These are phyloP conservation scores for Hypercompe scribonia DNA, from an alignment of 2,888 invertebrate species.

Conservation along the genomic window DNA sequence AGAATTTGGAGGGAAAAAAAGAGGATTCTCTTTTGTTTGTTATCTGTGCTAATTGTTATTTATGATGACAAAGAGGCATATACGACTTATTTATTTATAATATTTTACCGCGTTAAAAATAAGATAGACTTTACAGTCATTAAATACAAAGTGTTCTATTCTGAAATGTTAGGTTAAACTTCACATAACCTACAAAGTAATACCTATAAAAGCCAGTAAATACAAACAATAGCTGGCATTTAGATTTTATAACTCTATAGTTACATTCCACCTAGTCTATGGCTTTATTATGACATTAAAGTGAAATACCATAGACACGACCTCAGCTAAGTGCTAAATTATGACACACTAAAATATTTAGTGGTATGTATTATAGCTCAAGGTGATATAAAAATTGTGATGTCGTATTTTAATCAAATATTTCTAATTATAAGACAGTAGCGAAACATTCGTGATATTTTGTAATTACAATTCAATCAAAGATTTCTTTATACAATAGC, in stretches of 20 bases:
- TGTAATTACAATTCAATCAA: background rate
- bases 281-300: conserved; percentile 62
- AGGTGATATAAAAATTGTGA: background rate
- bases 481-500: too few relatives aligned
- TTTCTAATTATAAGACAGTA: background rate
- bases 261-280: conserved; percentile 32
- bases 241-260: conserved; percentile 21
- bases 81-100: background rate
- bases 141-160: conserved; percentile 24
- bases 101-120: background rate
- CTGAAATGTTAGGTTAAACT: conserved; percentile 27
- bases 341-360: conserved; percentile 12
- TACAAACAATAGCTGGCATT: conserved; percentile 51
- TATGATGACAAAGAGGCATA: too few relatives aligned
- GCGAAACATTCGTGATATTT: background rate
- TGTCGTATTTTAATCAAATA: background rate
- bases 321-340: conserved; percentile 46
- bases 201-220: conserved; percentile 20
- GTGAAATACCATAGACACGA: conserved; percentile 60
- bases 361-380: conserved; percentile 1
- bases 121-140: background rate
- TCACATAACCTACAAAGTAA: conserved; percentile 9
- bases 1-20: background rate
- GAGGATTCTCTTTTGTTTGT: background rate
- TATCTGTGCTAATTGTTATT: background rate